Base-by-base conservation (phyloP, 2,888 invertebrate genomes). In the Tinea trinotella region DNA sequence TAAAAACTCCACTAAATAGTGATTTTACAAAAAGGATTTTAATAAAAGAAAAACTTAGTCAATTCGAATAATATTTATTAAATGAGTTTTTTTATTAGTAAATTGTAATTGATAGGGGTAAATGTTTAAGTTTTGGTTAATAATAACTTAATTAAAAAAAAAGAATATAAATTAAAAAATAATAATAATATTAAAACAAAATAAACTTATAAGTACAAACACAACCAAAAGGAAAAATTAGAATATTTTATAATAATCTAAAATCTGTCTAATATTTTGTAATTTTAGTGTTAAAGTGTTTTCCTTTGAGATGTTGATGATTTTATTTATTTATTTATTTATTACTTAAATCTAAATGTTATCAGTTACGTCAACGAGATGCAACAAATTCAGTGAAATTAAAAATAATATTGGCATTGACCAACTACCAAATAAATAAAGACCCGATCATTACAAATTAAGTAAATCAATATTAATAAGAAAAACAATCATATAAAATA, bases 171-270 rank as follows among this genome's bases (percentile, higher is more conserved):
- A 72, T 71, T 65, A 70, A 58, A 64, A 24, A 50, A 22, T 50
- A 24, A 50, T 40, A 15, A 18, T 4, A 48, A 48, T 86, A 84
- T 74, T 76, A 76, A 67, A 76, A 73, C 74, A 71, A 72, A 68
- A 68, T 74, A 69, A 78, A 74, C 74, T 69, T 65, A 87, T 87
- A 88, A 88, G 88, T 88, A 89, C 84, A 84, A 78, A 86, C 85
- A 84, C 81, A 85, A 85, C 82, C 83, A 78, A 82, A 76, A 74
- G 71, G 76, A 66, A 71, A 75, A 73, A 73, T 64, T 64, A 68
- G 68, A 62, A 62, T 55, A 70, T 71, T 65, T 68, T 74, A 67
- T 65, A 66, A 63, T 12, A 15, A 7, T 35, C 13, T 40, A 13
- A 40, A 13, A 40, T 40, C 10, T 10, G 46, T 19, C 46, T 17